Evolutionary conservation across 2,888 invertebrate species (phyloP).

Genomic region (Phasia obesa): DNA sequence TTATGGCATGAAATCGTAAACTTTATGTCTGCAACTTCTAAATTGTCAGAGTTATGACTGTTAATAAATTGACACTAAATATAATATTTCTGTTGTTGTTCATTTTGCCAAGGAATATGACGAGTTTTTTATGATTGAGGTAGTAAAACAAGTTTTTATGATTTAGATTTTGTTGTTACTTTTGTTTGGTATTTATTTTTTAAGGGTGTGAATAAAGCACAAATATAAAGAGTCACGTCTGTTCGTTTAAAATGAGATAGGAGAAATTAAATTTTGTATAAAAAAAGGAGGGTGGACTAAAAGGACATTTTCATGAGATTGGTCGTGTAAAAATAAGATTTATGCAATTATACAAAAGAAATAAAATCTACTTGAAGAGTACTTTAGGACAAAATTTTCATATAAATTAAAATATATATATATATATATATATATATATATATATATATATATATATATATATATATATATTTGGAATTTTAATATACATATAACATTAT

Average conservation of each 20-base stretch:
- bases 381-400: no score
- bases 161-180: constrained; percentile 8
- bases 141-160: constrained; percentile 40
- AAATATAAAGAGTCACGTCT: constrained; percentile 33
- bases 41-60: constrained; percentile 8
- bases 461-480: no score
- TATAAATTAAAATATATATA: no score
- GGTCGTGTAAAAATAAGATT: no score
- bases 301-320: no score
- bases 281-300: no score
- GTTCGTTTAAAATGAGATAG: neutral
- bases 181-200: neutral
- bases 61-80: constrained; percentile 17
- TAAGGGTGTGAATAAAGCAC: neutral
- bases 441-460: no score
- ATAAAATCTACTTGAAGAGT: no score
- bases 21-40: constrained; percentile 20
- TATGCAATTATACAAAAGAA: no score
- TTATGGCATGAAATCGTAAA: constrained; percentile 41
- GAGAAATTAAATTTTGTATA: no score
- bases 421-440: no score
- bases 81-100: constrained; percentile 18
- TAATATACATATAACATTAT: no score
- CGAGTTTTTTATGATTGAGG: constrained; percentile 14
- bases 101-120: constrained; percentile 3